Conservation (phyloP, 2,888 invertebrate genomes). For the Oxytorus armatus region DNA sequence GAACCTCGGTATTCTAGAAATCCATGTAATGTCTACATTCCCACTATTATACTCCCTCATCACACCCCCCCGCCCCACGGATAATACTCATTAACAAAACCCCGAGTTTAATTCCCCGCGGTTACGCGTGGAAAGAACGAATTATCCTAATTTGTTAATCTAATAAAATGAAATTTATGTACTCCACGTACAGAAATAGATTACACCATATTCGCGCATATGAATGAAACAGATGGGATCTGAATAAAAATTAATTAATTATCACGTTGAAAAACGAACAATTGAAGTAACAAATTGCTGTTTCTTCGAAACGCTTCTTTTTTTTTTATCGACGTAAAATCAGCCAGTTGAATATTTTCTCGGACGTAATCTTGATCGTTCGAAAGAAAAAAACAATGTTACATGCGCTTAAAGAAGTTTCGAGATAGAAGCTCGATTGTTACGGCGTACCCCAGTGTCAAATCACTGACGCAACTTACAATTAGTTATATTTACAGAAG, state of each 20-base stretch:
- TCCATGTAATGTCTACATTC: constrained; percentile 61
- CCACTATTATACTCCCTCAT: constrained; percentile 45
- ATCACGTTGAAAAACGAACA: too few species aligned
- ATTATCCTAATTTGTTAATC: constrained; percentile 54
- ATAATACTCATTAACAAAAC: constrained; percentile 58
- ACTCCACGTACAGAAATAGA: background rate
- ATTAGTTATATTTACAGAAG: too few species aligned
- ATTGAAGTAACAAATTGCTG: too few species aligned
- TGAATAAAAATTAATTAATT: too few species aligned
- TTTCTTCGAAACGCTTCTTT: background rate
- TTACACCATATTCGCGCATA: too few species aligned
- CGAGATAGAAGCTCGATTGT: constrained; percentile 1
- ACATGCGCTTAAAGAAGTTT: background rate
- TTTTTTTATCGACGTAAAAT: background rate
- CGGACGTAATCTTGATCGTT: background rate
- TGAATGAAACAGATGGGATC: too few species aligned
- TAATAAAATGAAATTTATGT: constrained; percentile 46
- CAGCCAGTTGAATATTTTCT: too few species aligned
- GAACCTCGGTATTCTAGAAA: constrained; percentile 50
- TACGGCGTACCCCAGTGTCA: background rate
- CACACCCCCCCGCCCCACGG: constrained; percentile 44
- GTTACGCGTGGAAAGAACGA: constrained; percentile 26
- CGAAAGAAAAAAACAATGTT: background rate
- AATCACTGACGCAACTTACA: constrained; percentile 21
- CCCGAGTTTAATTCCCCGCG: constrained; percentile 39